These are phyloP conservation scores for Agonopterix alstromeriana DNA, from an alignment of 2,888 invertebrate species.

Conservation along the genomic window DNA sequence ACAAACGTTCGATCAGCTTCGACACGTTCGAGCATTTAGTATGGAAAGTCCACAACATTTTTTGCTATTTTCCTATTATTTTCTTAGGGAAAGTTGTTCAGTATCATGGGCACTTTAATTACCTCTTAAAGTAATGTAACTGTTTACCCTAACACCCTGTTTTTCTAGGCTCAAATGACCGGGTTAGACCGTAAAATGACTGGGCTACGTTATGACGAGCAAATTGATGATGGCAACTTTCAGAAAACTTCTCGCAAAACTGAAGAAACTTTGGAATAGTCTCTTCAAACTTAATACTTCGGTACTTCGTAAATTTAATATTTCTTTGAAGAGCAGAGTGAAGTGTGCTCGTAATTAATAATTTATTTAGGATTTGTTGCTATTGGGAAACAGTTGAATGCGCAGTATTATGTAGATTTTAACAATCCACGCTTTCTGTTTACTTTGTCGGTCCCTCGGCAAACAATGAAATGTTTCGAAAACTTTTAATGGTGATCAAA, in stretches of 20 bases:
- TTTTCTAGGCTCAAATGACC: no score
- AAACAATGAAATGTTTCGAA: slow-evolving; percentile 51
- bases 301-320: background rate
- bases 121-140: no score
- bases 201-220: background rate
- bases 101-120: no score
- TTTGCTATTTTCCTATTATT: no score
- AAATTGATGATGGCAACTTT: background rate
- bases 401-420: background rate
- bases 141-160: no score
- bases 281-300: background rate
- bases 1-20: no score
- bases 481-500: slow-evolving; percentile 71
- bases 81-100: no score
- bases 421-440: slow-evolving; percentile 1
- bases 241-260: background rate
- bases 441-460: slow-evolving; percentile 19
- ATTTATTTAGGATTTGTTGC: background rate
- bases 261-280: background rate
- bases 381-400: background rate
- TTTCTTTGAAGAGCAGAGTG: background rate
- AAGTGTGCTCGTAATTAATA: background rate
- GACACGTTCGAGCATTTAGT: no score
- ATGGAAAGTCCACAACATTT: no score
- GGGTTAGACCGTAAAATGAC: no score